Base-by-base conservation (phyloP, 2,797 vertebrate species). In the Oreortyx pictus region DNA sequence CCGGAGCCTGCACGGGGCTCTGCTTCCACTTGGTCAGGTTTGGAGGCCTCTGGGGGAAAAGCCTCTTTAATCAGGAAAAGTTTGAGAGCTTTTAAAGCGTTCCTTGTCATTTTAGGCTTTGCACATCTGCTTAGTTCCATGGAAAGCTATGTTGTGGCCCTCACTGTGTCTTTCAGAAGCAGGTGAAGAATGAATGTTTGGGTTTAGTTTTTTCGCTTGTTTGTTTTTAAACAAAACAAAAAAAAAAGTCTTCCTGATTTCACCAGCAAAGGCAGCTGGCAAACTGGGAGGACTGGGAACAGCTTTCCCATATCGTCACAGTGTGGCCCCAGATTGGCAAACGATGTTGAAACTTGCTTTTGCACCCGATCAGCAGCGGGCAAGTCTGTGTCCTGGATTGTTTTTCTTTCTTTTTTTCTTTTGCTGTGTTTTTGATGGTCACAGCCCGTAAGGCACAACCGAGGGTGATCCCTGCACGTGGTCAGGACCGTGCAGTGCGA, bases 21-120 rank as follows among this genome's bases (percentile, higher is more conserved):
- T 1, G 2, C 35, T 65, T 72, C 37, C 60, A 29, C 17, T 3
- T 0, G 0, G 2, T 64, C 3, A 0, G 7, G 52, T 88, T 25
- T 62, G 54, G 60, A 75, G 41, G 52, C 22, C 2, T 64, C 39
- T 31, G 7, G 18, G 1, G 3, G 3, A 16, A 16, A 12, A 31
- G 35, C 44, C 11, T 3, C 1, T 35, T 29, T 2, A 24, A 74
- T 72, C 24, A 4, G 60, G 54, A 60, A 73, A 68, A 16, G 3
- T 4, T 0, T 7, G 13, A 16, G 52, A 35, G 8, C 31, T 82
- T 68, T 49, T 23, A 23, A 80, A 59, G 50, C 18, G 18, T 59
- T 77, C 16, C n/a, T 75, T 70, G 66, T 77, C 39, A 3, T 50
- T 66, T 60, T 31, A 19, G 65, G 74, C 39, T 90, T 57, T 2